Conservation (phyloP, 2,113 vertebrate species). For the Heterotilapia buettikoferi region DNA sequence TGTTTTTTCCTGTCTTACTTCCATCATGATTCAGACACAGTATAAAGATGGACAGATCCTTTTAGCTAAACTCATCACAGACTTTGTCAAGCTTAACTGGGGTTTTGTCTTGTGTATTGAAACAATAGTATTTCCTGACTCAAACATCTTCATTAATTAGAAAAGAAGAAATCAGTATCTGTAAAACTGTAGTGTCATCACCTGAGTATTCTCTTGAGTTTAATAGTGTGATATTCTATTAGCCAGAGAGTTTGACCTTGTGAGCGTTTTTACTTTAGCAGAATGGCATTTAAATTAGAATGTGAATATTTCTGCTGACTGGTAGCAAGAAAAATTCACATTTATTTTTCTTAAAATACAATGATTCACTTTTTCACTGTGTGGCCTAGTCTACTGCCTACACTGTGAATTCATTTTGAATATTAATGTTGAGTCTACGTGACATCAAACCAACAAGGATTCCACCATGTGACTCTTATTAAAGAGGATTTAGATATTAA, state of each 20-base stretch:
- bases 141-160: not conserved
- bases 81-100: not conserved
- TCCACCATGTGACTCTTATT: not conserved
- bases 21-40: not conserved
- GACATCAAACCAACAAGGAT: not conserved
- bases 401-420: not conserved
- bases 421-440: not conserved
- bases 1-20: not conserved
- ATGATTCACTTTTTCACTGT: not conserved
- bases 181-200: not conserved
- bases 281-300: not conserved
- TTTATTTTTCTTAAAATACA: not conserved
- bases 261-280: not conserved
- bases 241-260: not conserved
- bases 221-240: not conserved
- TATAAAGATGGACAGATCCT: not conserved
- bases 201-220: not conserved
- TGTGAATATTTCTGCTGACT: not conserved
- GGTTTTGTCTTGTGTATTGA: not conserved
- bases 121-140: not conserved
- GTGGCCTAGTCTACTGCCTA: not conserved
- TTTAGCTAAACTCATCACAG: not conserved
- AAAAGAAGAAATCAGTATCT: not conserved
- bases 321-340: not conserved
- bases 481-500: constrained; percentile 37